Conservation (phyloP, 2,888 invertebrate genomes). For the Hoplodrina ambigua region DNA sequence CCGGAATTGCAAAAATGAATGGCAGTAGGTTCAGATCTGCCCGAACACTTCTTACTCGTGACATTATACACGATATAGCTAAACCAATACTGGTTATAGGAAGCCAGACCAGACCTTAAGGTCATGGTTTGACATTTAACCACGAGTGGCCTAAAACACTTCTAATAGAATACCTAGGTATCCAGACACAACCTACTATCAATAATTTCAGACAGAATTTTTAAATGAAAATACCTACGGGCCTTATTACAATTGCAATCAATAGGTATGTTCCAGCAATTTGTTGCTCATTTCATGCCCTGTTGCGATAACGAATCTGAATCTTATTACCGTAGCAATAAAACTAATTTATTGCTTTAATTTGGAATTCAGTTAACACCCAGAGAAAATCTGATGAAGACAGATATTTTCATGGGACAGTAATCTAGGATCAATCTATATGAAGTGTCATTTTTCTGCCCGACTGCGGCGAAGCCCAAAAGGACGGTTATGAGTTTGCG, state of each 20-base stretch:
- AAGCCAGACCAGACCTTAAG: not conserved
- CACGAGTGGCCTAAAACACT: no score
- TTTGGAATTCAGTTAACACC: not conserved
- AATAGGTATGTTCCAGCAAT: slow-evolving; percentile 47
- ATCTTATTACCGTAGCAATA: slow-evolving; percentile 14
- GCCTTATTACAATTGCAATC: slow-evolving; percentile 38
- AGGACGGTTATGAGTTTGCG: no score
- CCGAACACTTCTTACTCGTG: no score
- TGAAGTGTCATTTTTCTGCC: not conserved
- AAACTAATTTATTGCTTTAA: not conserved
- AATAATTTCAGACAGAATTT: not conserved
- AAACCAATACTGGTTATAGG: not conserved
- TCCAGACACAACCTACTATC: not conserved
- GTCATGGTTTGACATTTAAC: not conserved
- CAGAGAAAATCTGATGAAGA: not conserved
- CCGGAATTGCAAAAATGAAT: not conserved
- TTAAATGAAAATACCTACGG: not conserved
- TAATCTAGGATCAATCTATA: not conserved
- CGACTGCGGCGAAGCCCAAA: no score
- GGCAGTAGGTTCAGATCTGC: no score
- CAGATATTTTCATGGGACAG: not conserved
- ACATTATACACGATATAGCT: no score
- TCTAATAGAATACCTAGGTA: not conserved
- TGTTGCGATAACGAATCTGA: slow-evolving; percentile 26
- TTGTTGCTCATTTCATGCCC: slow-evolving; percentile 37